Conservation (phyloP, 1,140 invertebrate species). For the Pseudoatta argentina region DNA sequence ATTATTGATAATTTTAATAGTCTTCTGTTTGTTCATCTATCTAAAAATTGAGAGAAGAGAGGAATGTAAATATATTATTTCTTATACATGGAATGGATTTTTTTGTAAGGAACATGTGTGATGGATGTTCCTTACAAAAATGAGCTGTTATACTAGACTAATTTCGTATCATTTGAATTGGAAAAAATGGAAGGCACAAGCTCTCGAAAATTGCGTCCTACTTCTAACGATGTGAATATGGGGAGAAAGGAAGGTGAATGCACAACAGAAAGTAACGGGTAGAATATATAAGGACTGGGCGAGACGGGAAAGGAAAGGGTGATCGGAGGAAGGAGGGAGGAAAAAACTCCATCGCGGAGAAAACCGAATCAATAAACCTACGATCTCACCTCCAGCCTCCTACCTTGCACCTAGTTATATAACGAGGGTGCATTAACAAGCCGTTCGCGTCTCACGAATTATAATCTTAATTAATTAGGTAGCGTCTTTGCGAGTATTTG, state of each 20-base stretch:
- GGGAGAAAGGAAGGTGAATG: slow-evolving; percentile 60
- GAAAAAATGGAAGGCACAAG: slow-evolving; percentile 51
- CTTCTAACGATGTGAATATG: slow-evolving; percentile 72
- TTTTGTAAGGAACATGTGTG: not conserved
- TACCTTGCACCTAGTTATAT: slow-evolving; percentile 77
- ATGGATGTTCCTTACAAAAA: not conserved
- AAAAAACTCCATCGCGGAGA: slow-evolving; percentile 80
- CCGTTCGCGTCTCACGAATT: slow-evolving; percentile 46
- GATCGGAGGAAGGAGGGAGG: slow-evolving; percentile 48
- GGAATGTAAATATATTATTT: not conserved
- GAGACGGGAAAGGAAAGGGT: slow-evolving; percentile 32
- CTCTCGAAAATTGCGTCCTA: slow-evolving; percentile 77
- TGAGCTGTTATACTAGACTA: slow-evolving; percentile 18
- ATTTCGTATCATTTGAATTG: slow-evolving; percentile 68
- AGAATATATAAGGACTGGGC: slow-evolving; percentile 74
- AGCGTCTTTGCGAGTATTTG: not conserved
- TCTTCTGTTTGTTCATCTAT: not conserved
- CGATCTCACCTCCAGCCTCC: slow-evolving; percentile 74
- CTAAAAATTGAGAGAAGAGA: not conserved
- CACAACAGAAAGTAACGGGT: slow-evolving; percentile 78
- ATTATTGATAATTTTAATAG: not conserved
- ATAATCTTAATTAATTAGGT: slow-evolving; percentile 64
- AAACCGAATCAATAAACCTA: slow-evolving; percentile 84
- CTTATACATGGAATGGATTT: not conserved
- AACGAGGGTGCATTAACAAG: slow-evolving; percentile 68